Base-by-base conservation (phyloP, 2,797 vertebrate species). In the Sebastes trivittatus region DNA sequence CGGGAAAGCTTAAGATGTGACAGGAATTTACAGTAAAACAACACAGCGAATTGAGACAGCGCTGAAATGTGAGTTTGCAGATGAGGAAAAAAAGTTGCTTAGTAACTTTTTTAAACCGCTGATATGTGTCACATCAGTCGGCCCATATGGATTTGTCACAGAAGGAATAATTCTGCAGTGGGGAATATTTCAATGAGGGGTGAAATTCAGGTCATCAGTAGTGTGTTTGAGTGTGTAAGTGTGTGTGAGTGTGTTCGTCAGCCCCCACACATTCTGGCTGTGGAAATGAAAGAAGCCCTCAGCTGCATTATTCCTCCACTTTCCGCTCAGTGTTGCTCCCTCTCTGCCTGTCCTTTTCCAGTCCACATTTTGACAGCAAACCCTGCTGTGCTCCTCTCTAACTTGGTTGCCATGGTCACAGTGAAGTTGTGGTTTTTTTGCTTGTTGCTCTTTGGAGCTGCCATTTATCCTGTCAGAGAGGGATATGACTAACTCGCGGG, bases 321-420 rank as follows among this genome's bases (percentile, higher is more conserved):
- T 83, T 80, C 63, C 55, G 61, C 76, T 87, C 75, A 62, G 30
- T 62, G 60, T 76, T 89, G 72, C 80, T 64, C 68, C 80, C 67
- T 77, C 64, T 72, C 76, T 73, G 64, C n/a, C 73, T 75, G 75
- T 87, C 80, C 82, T 91, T 89, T 90, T 80, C 89, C 86, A 76
- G 88, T 84, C 84, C 82, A 80, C 82, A 88, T 87, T 92, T 88
- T 94, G 93, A 93, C 91, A 90, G 93, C 85, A 80, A 81, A 87
- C 79, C 90, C 89, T 60, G 86, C 89, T 87, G 91, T 27, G 89
- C 81, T 78, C 90, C 90, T 82, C 81, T 83, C 77, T 74, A 73
- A 82, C 87, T 91, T 72, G 76, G 94, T 96, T 95, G 89, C 94
- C 91, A 95, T 95, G 92, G 94, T 87, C 89, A 94, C 93, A 61